Base-by-base conservation (phyloP, 2,113 vertebrate genomes). In the Salvator merianae region DNA sequence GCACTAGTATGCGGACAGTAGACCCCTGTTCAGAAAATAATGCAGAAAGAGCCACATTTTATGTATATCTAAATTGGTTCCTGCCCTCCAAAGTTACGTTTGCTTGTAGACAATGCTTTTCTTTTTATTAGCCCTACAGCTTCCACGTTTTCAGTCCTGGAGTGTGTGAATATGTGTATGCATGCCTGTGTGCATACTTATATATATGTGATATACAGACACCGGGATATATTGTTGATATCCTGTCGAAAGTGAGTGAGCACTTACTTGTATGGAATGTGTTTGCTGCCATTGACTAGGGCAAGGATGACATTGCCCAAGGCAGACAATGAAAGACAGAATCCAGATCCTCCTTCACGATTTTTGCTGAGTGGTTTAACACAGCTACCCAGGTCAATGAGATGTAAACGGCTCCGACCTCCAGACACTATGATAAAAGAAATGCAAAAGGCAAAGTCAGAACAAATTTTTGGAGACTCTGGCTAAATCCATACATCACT, bases 261-360 rank as follows among this genome's bases (percentile, higher is more conserved):
- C 36, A 93, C 97, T 95, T 97, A 99, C 99, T 99, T 99, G 97
- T 98, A 99, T 0, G 99, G 99, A 92, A 99, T 98, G 94, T 99
- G 98, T 84, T 99, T 99, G 96, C 98, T 98, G 86, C 99, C 99
- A 0, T 99, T 99, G 96, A 99, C 99, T n/a, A 99, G 96, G 70
- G 99, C 98, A 0, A 99, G 97, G 94, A 99, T 99, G 93, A 99
- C 99, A 6, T 99, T 99, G 72, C 99, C 99, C 79, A 99, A 96
- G 4, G 98, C 98, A 0, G 98, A 98, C 83, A 99, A 93, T 0
- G 99, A 99, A 34, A 99, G 97, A 77, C 98, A 99, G 79, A 98
- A 96, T 34, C 97, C 96, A 0, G 98, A 93, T 12, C 97, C 95
- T 81, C 97, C 96, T 81, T 97, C 97, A 0, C 97, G 95, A 47